phyloP scores from a whole-genome alignment of 2,888 invertebrate species.

The Drosophila paramelanica region DNA sequence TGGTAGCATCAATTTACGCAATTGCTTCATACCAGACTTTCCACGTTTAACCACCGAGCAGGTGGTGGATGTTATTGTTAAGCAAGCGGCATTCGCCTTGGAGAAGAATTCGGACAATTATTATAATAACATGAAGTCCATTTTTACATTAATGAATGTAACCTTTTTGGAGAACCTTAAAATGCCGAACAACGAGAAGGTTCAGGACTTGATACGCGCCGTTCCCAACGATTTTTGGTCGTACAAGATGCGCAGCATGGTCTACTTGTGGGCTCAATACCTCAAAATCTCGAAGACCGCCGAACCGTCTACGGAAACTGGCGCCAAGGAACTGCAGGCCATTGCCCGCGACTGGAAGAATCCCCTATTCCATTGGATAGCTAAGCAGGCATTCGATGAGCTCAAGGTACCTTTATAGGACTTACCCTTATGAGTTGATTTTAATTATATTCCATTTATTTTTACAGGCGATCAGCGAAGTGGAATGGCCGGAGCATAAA shows the following conservation, averaged over 20 bases:
- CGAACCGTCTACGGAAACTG: constrained; percentile 37
- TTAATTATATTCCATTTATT: background rate
- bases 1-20: constrained; percentile 52
- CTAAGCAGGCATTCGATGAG: constrained; percentile 61
- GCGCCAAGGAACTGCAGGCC: constrained; percentile 53
- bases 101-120: constrained; percentile 65
- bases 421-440: background rate
- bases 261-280: constrained; percentile 63
- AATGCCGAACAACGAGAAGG: constrained; percentile 42
- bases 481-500: constrained; percentile 67
- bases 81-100: constrained; percentile 57
- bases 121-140: constrained; percentile 62
- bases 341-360: constrained; percentile 61
- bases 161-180: constrained; percentile 63
- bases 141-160: constrained; percentile 62
- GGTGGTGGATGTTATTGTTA: constrained; percentile 58
- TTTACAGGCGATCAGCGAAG: constrained; percentile 63
- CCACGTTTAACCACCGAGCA: constrained; percentile 59
- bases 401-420: constrained; percentile 48
- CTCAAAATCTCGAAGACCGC: constrained; percentile 47
- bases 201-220: constrained; percentile 63
- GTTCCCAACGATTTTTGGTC: constrained; percentile 63
- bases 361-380: constrained; percentile 64
- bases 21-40: constrained; percentile 64
- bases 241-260: constrained; percentile 67